Base-by-base conservation (phyloP, 1,140 invertebrate species). In the Galendromus occidentalis region DNA sequence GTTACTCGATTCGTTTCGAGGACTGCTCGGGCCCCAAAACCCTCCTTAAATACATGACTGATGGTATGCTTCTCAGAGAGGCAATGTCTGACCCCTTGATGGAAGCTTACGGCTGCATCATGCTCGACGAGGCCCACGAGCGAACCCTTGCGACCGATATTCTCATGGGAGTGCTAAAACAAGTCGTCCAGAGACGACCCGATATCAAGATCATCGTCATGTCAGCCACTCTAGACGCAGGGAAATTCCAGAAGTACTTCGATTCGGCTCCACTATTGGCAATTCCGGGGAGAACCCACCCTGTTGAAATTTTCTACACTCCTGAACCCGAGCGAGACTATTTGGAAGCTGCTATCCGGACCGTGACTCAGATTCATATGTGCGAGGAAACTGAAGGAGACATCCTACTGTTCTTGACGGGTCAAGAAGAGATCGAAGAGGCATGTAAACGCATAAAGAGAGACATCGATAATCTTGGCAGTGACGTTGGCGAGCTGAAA, bases 191-290 rank as follows among this genome's bases (percentile, higher is more conserved):
- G 70, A 91, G 97, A 71, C 78, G 96, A 59, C 75, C 80, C 7
- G 95, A 98, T 78, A 79, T 99, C 14, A 99, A 99, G 79, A 82
- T 99, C 59, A 90, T 99, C 69, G 89, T 99, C 72, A 99, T 99
- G 95, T 96, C 91, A 72, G 96, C 96, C 17, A 99, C 96, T 0
- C 79, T 99, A n/a, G 96, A 99, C 79, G 94, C 96, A 63, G 95
- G 94, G 5, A 99, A 99, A 76, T 99, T 99, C 78, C 92, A 83
- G 80, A 86, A 90, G 73, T 98, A 98, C 75, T 98, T 98, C 76
- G 93, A 98, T 72, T 89, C 94, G 76, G 94, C 94, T 17, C 96
- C 96, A 0, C 76, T 99, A 18, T 93, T 99, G 87, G 97, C 91
- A 74, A 93, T 99, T 29, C 96, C 96, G 9, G 93, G 93, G 44